Evolutionary conservation across 2,113 vertebrate genomes (phyloP).

Genomic region (Oreochromis niloticus): DNA sequence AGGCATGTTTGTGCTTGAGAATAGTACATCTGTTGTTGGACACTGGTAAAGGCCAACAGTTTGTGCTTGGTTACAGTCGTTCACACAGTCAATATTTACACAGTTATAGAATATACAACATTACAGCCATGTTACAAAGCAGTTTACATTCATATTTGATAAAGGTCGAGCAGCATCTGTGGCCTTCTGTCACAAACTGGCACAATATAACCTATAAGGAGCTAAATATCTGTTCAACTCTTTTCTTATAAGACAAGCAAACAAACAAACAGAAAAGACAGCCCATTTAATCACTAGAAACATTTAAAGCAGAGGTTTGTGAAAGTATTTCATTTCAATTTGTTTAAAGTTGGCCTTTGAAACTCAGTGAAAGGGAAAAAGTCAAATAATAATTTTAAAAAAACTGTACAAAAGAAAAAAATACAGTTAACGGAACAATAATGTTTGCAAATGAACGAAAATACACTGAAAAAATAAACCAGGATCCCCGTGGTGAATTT

Average conservation of each 20-base stretch:
- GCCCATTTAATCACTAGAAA: background rate
- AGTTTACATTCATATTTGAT: constrained; percentile 52
- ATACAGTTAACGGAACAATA: background rate
- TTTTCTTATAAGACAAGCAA: background rate
- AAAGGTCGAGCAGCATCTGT: constrained; percentile 14
- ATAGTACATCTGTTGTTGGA: constrained; percentile 26
- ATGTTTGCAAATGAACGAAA: background rate
- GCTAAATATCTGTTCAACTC: background rate
- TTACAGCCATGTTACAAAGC: constrained; percentile 28
- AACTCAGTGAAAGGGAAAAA: background rate
- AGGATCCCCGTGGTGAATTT: fast-evolving
- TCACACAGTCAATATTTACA: constrained; percentile 39
- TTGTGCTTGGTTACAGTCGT: constrained; percentile 45
- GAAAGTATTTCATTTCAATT: background rate
- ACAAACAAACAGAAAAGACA: background rate
- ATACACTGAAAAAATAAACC: background rate
- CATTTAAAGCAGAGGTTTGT: background rate
- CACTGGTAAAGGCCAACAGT: constrained; percentile 12
- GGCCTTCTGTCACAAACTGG: background rate
- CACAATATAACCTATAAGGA: background rate
- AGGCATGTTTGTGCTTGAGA: constrained; percentile 23
- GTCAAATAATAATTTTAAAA: background rate
- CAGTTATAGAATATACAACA: background rate
- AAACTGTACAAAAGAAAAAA: background rate
- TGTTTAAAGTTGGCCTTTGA: background rate